Base-by-base conservation (phyloP, 2,888 invertebrate genomes). In the Ophion slaviceki region DNA sequence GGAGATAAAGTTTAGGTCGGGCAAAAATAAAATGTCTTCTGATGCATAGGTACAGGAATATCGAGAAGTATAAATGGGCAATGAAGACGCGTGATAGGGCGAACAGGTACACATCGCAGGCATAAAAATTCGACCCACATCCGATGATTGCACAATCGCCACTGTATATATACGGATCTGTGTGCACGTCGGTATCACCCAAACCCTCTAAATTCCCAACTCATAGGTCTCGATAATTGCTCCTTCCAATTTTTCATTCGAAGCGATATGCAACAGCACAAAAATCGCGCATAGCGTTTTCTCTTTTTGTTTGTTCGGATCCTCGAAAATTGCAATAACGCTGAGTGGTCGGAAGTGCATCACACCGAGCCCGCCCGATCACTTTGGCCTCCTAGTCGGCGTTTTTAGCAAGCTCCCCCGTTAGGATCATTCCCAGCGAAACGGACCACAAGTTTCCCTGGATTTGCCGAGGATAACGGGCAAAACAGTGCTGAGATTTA, bases 241-340 rank as follows among this genome's bases (percentile, higher is more conserved):
- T n/a, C 17, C 57, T 45, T 14, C 40, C 40, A 40, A 47, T 36
- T 0, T 20, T 24, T 8, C n/a, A 53, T 75, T 53, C 28, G 24
- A 64, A 64, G 28, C 47, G n/a, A 45, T 62, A 64, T 64, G 32
- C 45, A 64, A 75, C 11, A 75, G 10, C 28, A n/a, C 2, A 24
- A 62, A 62, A 62, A 62, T 11, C 14, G 40, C 24, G 59, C n/a
- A 32, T 32, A 28, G 14, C 36, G 11, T 36, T 66, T 45, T 3
- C 45, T 20, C 40, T 68, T 45, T 47, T 28, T 75, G 14, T 28
- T 59, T 59, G 24, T 61, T 28, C 68, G 32, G 20, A 68, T 61
- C 45, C 68, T 78, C 78, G 59, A 68, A 59, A 78, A 78, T 70
- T 32, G 78, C 85, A 85, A 85, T 85, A 85, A 85, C 81, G 78